Conservation (phyloP, 2,113 vertebrate species). For the Patagioenas fasciata region DNA sequence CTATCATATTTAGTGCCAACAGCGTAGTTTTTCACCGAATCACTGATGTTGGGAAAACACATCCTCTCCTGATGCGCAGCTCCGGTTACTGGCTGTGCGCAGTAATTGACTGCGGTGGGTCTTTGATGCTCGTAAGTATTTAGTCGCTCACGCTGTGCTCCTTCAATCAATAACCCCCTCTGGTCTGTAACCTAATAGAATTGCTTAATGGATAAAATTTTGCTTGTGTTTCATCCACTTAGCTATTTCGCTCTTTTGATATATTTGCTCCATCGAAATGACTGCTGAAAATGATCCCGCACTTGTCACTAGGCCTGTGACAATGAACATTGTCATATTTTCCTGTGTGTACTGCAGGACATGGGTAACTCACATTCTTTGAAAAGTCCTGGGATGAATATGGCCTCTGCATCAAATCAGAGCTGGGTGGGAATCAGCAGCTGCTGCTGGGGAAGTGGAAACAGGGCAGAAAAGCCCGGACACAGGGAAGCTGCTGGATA, state of each 20-base stretch:
- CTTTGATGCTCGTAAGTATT: slow-evolving; percentile 14
- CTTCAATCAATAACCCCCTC: slow-evolving; percentile 20
- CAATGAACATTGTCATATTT: not conserved
- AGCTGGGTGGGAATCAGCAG: not conserved
- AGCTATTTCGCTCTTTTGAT: not conserved
- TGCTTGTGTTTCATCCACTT: slow-evolving; percentile 23
- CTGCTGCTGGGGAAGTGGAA: not conserved
- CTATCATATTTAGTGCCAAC: not conserved
- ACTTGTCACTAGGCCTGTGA: not conserved
- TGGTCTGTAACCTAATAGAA: slow-evolving; percentile 13
- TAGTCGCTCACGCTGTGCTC: not conserved
- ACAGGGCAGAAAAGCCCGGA: not conserved
- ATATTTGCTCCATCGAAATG: not conserved
- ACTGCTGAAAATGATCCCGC: not conserved
- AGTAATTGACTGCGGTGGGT: not conserved
- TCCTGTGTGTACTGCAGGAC: not conserved
- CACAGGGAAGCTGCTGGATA: not conserved
- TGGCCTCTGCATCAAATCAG: not conserved
- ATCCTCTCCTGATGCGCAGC: not conserved
- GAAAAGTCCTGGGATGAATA: not conserved
- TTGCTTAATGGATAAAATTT: slow-evolving; percentile 17
- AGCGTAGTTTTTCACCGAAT: not conserved
- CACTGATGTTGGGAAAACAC: not conserved
- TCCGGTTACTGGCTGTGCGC: not conserved
- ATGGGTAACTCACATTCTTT: not conserved